Percentiles rank a stretch among this genome's conserved stretches.
These are phyloP conservation scores for Phylloscopus whistleri DNA, from an alignment of 2,113 vertebrate species.

Conservation along the genomic window DNA sequence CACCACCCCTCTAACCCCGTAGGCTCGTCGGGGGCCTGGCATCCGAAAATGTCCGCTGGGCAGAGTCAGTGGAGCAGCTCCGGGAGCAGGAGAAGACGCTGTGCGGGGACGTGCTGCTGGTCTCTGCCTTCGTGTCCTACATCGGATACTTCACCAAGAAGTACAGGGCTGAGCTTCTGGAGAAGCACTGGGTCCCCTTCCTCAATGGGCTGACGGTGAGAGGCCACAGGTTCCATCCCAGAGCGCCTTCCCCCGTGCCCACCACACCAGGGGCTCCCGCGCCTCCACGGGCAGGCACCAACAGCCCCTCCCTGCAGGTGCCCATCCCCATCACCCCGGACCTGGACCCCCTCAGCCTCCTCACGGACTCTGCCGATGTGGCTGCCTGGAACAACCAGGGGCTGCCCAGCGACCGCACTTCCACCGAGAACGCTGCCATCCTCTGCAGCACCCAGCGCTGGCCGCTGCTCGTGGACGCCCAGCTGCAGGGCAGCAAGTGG, in stretches of 20 bases:
- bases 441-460: slow-evolving; percentile 76
- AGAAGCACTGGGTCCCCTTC: slow-evolving; percentile 75
- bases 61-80: slow-evolving; percentile 66
- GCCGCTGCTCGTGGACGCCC: slow-evolving; percentile 75
- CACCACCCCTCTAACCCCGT: background rate
- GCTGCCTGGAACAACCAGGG: slow-evolving; percentile 80
- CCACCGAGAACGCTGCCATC: slow-evolving; percentile 74
- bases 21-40: slow-evolving; percentile 75
- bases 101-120: slow-evolving; percentile 73
- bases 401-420: slow-evolving; percentile 77
- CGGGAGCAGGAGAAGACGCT: slow-evolving; percentile 60
- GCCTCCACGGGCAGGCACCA: fast-evolving
- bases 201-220: slow-evolving; percentile 47
- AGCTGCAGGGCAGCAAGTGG: slow-evolving; percentile 79
- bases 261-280: fast-evolving
- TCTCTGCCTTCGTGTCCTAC: slow-evolving; percentile 75
- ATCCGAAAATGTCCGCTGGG: slow-evolving; percentile 75
- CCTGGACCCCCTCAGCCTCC: slow-evolving; percentile 74
- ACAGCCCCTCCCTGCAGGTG: slow-evolving; percentile 10
- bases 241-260: fast-evolving
- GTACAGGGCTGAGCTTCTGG: slow-evolving; percentile 73
- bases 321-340: slow-evolving; percentile 72
- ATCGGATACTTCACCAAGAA: slow-evolving; percentile 81
- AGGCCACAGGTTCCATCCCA: fast-evolving
- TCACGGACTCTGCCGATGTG: slow-evolving; percentile 63